These are phyloP conservation scores for Lophotis ruficrista DNA, from an alignment of 2,113 vertebrate species.

Conservation along the genomic window DNA sequence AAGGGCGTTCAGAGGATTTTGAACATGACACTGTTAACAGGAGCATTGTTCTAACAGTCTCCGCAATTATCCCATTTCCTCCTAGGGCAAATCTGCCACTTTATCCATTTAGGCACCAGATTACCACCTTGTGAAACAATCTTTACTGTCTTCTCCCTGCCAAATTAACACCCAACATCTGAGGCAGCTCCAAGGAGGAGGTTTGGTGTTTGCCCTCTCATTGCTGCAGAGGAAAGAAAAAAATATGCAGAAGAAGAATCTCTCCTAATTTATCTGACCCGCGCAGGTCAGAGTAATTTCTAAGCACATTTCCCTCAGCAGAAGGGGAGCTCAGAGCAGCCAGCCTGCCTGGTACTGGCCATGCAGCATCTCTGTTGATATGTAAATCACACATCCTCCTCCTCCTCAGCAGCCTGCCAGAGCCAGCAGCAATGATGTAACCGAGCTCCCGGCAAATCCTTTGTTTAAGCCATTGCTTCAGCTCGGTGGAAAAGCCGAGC, in stretches of 20 bases:
- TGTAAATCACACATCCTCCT: conserved; percentile 17
- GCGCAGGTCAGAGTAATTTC: neutral
- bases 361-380: neutral
- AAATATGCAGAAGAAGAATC: neutral
- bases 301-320: neutral
- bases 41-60: neutral
- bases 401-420: neutral
- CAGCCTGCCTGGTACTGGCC: neutral
- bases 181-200: neutral
- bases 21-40: neutral
- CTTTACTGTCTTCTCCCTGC: neutral
- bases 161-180: neutral
- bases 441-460: conserved; percentile 64
- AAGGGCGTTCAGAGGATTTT: neutral
- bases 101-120: neutral
- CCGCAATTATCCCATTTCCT: neutral
- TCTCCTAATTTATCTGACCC: neutral
- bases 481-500: neutral
- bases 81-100: conserved; percentile 17
- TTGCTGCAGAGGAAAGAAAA: neutral
- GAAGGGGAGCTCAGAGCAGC: neutral
- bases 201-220: neutral
- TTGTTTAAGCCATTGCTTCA: conserved; percentile 61
- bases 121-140: neutral
- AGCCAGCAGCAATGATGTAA: conserved; percentile 43